phyloP scores from a whole-genome alignment of 2,888 invertebrate species.

The Portevinia maculata region DNA sequence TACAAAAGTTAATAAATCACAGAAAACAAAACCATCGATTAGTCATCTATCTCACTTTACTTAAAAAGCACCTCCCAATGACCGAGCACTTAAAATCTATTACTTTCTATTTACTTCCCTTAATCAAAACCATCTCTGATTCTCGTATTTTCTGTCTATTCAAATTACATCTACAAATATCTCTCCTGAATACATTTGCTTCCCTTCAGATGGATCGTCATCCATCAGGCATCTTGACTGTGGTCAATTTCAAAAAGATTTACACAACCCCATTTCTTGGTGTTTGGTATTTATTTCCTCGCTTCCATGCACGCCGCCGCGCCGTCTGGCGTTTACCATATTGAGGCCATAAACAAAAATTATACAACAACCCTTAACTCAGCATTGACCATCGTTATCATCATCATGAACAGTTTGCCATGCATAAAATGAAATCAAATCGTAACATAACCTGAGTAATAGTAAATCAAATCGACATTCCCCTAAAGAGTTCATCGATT shows the following conservation, averaged over 20 bases:
- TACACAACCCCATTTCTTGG: not conserved
- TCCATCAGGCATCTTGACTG: too few relatives aligned
- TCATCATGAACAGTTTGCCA: slow-evolving; percentile 7
- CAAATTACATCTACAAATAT: too few relatives aligned
- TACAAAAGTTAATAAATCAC: too few relatives aligned
- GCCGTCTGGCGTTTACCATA: not conserved
- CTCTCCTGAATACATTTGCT: too few relatives aligned
- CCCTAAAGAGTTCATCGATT: not conserved
- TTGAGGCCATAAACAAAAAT: slow-evolving; percentile 14
- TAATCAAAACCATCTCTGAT: too few relatives aligned
- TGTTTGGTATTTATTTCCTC: not conserved
- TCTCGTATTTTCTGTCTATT: too few relatives aligned
- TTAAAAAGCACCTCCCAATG: too few relatives aligned
- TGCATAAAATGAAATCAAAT: slow-evolving; percentile 4
- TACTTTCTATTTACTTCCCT: too few relatives aligned
- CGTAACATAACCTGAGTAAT: slow-evolving; percentile 12
- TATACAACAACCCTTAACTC: slow-evolving; percentile 2
- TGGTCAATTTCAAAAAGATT: not conserved
- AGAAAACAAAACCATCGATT: too few relatives aligned
- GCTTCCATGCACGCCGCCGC: not conserved
- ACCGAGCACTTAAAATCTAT: too few relatives aligned
- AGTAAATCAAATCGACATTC: slow-evolving; percentile 2
- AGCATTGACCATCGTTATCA: not conserved
- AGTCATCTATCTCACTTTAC: too few relatives aligned
- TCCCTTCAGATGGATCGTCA: too few relatives aligned